Percentiles rank a stretch among this genome's conserved stretches.
Evolutionary conservation across 2,113 vertebrate species (phyloP).

Genomic region (Numenius arquata): DNA sequence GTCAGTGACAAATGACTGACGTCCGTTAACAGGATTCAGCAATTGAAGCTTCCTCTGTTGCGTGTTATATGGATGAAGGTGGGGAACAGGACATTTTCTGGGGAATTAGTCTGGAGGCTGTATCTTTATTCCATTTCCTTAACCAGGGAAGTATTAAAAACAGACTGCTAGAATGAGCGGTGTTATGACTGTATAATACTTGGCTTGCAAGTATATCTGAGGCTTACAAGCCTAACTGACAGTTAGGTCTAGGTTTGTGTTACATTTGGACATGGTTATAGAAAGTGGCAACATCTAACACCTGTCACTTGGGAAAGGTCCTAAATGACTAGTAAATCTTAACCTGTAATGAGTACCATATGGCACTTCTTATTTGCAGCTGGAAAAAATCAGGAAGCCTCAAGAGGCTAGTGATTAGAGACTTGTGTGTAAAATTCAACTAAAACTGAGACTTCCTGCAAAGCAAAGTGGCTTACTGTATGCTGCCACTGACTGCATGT

Average conservation of each 20-base stretch:
- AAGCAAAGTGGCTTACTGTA: background rate
- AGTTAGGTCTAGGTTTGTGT: background rate
- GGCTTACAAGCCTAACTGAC: background rate
- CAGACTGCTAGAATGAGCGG: background rate
- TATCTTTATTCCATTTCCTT: background rate
- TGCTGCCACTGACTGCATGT: background rate
- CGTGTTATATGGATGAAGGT: background rate
- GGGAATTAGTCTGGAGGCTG: background rate
- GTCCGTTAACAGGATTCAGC: background rate
- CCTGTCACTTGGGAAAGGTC: slow-evolving; percentile 35
- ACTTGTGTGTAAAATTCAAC: slow-evolving; percentile 47
- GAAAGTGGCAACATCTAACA: slow-evolving; percentile 45
- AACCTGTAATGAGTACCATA: slow-evolving; percentile 58
- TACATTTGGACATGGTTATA: slow-evolving; percentile 37
- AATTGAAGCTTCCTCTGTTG: background rate
- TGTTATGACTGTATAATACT: background rate
- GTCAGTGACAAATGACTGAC: background rate
- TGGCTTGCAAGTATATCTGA: background rate
- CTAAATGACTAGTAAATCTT: slow-evolving; percentile 52
- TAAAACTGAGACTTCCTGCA: slow-evolving; percentile 56
- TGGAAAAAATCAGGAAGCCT: slow-evolving; percentile 68
- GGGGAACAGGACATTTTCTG: background rate
- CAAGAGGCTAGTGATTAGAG: slow-evolving; percentile 55
- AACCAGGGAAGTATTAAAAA: background rate
- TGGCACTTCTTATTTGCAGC: slow-evolving; percentile 57